Percentiles rank a stretch among this genome's conserved stretches.
Conservation (phyloP, 2,797 vertebrate species). For the Lindbergichthys nudifrons region DNA sequence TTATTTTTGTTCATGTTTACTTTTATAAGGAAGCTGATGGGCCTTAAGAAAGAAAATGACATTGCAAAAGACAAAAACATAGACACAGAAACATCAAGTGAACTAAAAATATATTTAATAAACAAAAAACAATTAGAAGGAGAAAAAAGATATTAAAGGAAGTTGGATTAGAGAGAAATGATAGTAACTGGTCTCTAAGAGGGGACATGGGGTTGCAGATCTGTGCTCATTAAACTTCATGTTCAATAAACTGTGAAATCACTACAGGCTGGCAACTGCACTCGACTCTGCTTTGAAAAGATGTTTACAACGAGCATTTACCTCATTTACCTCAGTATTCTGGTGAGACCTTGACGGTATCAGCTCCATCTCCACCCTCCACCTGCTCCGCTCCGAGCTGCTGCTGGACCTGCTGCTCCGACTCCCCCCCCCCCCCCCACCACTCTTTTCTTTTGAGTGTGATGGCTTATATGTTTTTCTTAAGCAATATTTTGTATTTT, state of each 20-base stretch:
- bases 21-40: not conserved
- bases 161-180: not conserved
- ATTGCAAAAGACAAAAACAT: not conserved
- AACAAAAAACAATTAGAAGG: not conserved
- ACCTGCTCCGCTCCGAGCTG: constrained; percentile 56
- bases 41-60: constrained; percentile 7
- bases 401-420: constrained; percentile 53
- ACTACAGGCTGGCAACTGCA: constrained; percentile 18
- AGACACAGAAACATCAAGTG: not conserved
- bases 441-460: not conserved
- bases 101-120: constrained; percentile 6
- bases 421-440: not conserved
- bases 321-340: constrained; percentile 55
- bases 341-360: constrained; percentile 47
- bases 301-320: constrained; percentile 56
- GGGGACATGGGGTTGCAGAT: not conserved
- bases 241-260: constrained; percentile 39
- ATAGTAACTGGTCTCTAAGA: not conserved
- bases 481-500: not conserved
- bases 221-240: constrained; percentile 39
- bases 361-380: constrained; percentile 45
- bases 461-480: not conserved
- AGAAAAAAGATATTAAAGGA: not conserved
- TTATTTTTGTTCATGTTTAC: not conserved
- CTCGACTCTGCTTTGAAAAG: constrained; percentile 31